A percentile compares a stretch with the other conserved stretches of the same genome.
Evolutionary conservation across 2,888 invertebrate genomes (phyloP).

Genomic region (Cryptus armator): DNA sequence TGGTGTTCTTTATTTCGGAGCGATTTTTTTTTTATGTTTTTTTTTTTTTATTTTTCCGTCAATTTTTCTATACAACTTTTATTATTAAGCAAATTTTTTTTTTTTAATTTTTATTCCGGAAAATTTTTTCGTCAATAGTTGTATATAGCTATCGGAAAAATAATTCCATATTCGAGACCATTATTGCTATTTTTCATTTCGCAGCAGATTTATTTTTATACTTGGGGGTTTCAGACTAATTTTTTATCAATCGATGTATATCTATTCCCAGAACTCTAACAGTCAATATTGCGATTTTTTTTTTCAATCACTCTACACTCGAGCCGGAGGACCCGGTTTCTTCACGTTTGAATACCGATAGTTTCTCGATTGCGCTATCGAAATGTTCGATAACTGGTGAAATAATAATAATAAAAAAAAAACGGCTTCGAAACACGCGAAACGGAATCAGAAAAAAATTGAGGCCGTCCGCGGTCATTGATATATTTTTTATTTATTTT

Average conservation of each 20-base stretch:
- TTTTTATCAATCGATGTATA: no score
- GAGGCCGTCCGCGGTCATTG: constrained; percentile 9
- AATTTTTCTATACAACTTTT: no score
- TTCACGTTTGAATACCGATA: not conserved
- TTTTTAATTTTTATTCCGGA: not conserved
- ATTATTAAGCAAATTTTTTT: no score
- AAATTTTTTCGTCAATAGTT: no score
- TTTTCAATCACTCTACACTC: no score
- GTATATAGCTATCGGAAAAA: constrained; percentile 85
- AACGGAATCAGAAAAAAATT: not conserved
- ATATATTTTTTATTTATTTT: constrained; percentile 47
- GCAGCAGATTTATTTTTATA: not conserved
- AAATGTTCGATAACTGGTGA: no score
- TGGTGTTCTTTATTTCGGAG: not conserved
- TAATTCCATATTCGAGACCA: not conserved
- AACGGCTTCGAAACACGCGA: no score
- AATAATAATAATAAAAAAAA: not conserved
- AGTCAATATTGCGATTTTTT: no score
- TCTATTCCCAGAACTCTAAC: no score
- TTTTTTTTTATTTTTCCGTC: not conserved
- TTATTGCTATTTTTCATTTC: not conserved
- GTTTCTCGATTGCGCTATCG: not conserved
- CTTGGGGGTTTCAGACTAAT: no score
- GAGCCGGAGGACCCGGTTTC: no score
- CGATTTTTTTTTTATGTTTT: not conserved